A percentile compares a stretch with the other conserved stretches of the same genome.
phyloP scores from a whole-genome alignment of 2,888 invertebrate species.

The Cyrtodaria siliqua region DNA sequence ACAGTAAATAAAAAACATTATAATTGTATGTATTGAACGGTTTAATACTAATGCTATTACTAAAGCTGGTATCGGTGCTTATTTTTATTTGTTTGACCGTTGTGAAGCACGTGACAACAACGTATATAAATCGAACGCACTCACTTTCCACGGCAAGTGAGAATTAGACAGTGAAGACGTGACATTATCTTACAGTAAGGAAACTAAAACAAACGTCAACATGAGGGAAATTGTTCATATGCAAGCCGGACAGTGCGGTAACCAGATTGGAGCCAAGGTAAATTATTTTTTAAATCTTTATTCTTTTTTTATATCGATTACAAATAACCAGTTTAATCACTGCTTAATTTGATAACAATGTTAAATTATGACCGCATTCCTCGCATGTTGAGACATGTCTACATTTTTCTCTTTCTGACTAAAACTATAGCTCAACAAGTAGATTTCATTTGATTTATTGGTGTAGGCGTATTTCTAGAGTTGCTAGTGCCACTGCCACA shows the following conservation, averaged over 20 bases:
- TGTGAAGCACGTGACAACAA: slow-evolving; percentile 6
- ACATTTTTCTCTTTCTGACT: too few species aligned
- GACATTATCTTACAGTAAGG: neutral
- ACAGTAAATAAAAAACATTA: neutral
- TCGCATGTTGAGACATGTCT: too few species aligned
- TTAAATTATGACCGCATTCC: too few species aligned
- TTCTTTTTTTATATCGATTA: too few species aligned
- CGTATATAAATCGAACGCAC: neutral
- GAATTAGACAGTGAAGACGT: neutral
- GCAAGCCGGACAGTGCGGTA: slow-evolving; percentile 75
- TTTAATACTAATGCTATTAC: too few species aligned
- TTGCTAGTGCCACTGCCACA: too few species aligned
- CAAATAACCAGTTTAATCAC: too few species aligned
- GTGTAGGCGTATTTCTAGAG: too few species aligned
- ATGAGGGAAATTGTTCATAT: slow-evolving; percentile 76
- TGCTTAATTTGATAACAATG: too few species aligned
- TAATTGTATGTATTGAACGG: neutral
- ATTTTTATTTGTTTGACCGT: neutral
- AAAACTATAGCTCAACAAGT: too few species aligned
- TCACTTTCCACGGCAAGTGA: neutral
- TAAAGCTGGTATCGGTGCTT: neutral
- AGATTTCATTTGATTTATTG: too few species aligned
- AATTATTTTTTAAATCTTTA: neutral
- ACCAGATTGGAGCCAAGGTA: slow-evolving; percentile 75
- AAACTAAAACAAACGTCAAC: slow-evolving; percentile 5